Evolutionary conservation across 2,888 invertebrate species (phyloP), one percentile per base, ranked within the genome.

Genomic region (Caenorhabditis sp.): DNA sequence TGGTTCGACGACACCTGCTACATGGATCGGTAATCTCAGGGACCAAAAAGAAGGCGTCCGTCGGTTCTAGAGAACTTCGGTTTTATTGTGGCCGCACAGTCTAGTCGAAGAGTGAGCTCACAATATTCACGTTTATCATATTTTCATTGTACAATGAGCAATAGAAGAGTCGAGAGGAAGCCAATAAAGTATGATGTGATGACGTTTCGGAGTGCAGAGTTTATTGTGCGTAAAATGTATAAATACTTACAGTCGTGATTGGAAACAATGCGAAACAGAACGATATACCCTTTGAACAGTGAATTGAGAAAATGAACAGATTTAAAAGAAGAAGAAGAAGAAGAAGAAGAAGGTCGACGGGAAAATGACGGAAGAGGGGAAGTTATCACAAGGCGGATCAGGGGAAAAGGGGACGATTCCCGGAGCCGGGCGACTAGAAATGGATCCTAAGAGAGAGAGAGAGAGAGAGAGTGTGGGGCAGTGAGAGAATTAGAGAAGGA

Each of bases 211-310:
- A n/a, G n/a, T n/a, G n/a, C n/a, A n/a, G n/a, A n/a, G n/a, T n/a
- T n/a, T n/a, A n/a, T n/a, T n/a, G n/a, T n/a, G n/a, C n/a, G n/a
- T n/a, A n/a, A 8, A 48, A 17, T 56, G 8, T 35, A 37, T 20
- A 46, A 71, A 62, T 62, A 71, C 46, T 46, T 53, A 13, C 30
- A 37, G 32, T 46, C 48, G 43, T 30, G 43, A 39, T 58, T 5
- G 43, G 15, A 32, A 66, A 66, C 41, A 58, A 3, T 61, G 59
- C 59, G 59, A 70, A 62, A 61, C 39, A 41, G 41, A 46, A 56
- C 24, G 48, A 61, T 55, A 30, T 72, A 72, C 71, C 71, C 71
- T 56, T 61, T 55, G 62, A 62, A 56, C 62, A 72, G 63, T 63
- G 72, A 72, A 72, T 62, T 72, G 48, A 63, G 72, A 63, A 30